These are phyloP conservation scores for Paedocypris sp. DNA, from an alignment of 2,113 vertebrate genomes.

Conservation along the genomic window DNA sequence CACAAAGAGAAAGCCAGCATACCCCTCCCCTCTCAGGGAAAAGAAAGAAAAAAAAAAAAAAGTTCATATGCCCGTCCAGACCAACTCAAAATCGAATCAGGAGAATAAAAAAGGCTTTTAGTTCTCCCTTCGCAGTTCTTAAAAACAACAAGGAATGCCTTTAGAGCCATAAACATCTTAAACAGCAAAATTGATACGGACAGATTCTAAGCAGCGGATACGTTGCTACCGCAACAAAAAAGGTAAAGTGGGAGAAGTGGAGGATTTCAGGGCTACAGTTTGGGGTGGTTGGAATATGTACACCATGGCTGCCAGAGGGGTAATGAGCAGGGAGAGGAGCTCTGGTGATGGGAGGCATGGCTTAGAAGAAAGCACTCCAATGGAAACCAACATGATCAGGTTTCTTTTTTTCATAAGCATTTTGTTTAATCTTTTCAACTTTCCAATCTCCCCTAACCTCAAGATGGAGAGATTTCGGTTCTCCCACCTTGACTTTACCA, in stretches of 20 bases:
- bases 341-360: slow-evolving; percentile 64
- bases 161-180: slow-evolving; percentile 72
- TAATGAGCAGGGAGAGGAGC: slow-evolving; percentile 46
- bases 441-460: slow-evolving; percentile 95
- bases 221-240: slow-evolving; percentile 27
- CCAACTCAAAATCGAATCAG: slow-evolving; percentile 28
- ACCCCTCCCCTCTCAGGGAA: slow-evolving; percentile 44
- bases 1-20: slow-evolving; percentile 56
- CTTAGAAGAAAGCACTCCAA: slow-evolving; percentile 99
- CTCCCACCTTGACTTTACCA: slow-evolving; percentile 69
- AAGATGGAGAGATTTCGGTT: slow-evolving; percentile 76
- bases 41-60: slow-evolving; percentile 43
- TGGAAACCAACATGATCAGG: slow-evolving; percentile 88
- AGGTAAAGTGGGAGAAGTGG: slow-evolving; percentile 26
- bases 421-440: slow-evolving; percentile 68
- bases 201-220: slow-evolving; percentile 32
- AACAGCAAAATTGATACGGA: slow-evolving; percentile 29
- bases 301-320: slow-evolving; percentile 43
- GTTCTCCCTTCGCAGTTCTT: slow-evolving; percentile 56
- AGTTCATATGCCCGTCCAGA: slow-evolving; percentile 33
- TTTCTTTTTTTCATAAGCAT: slow-evolving; percentile 69
- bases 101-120: slow-evolving; percentile 31
- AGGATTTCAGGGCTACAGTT: slow-evolving; percentile 35
- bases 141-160: slow-evolving; percentile 76
- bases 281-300: slow-evolving; percentile 61